These are phyloP conservation scores for Neelides sp. DNA, from an alignment of 1,140 invertebrate species.

Conservation along the genomic window DNA sequence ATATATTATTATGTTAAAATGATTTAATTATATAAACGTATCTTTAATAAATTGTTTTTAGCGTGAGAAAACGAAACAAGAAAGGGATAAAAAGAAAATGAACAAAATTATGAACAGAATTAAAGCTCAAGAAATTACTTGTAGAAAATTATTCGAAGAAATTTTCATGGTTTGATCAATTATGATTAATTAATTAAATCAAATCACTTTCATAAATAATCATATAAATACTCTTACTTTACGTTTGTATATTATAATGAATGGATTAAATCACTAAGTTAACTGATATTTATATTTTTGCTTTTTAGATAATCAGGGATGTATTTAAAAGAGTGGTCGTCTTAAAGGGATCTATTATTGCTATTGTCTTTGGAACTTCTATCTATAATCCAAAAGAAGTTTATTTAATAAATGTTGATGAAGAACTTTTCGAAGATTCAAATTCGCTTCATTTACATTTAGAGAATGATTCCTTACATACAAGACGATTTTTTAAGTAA, in stretches of 20 bases:
- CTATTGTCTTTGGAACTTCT: constrained; percentile 13
- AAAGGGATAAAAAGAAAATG: too few relatives aligned
- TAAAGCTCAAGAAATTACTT: too few relatives aligned
- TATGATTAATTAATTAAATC: neutral
- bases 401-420: constrained; percentile 6
- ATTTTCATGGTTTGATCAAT: too few relatives aligned
- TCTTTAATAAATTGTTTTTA: too few relatives aligned
- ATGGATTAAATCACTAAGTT: neutral
- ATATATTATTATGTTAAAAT: too few relatives aligned
- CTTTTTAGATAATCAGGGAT: neutral
- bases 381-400: constrained; percentile 20
- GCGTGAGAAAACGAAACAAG: too few relatives aligned
- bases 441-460: neutral
- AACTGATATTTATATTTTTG: neutral
- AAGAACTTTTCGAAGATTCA: neutral
- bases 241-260: neutral
- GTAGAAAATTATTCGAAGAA: too few relatives aligned
- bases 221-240: neutral
- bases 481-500: neutral
- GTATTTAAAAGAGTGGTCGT: neutral
- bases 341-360: neutral
- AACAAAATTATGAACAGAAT: too few relatives aligned
- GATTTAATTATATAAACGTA: too few relatives aligned
- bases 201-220: neutral
- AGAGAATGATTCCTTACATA: neutral